These are phyloP conservation scores for Epistrophe eligans DNA, from an alignment of 2,888 invertebrate genomes.

Conservation along the genomic window DNA sequence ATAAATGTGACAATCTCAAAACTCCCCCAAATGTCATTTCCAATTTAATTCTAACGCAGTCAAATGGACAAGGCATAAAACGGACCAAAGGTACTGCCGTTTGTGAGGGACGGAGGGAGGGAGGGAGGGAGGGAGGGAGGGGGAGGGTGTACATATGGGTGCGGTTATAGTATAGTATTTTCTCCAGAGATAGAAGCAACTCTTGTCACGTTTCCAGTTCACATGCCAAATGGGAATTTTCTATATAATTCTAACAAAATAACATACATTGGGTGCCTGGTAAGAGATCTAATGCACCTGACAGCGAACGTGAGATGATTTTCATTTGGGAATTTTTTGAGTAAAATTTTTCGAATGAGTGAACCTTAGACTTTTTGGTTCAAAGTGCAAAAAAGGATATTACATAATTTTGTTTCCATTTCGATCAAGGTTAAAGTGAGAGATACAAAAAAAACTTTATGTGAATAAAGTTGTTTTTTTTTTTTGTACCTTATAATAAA, in stretches of 20 bases:
- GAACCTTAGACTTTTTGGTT: constrained; percentile 34
- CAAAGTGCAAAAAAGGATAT: constrained; percentile 8
- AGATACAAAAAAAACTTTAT: not conserved
- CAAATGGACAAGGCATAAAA: constrained; percentile 1
- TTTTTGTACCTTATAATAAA: no score
- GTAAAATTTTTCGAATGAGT: constrained; percentile 20
- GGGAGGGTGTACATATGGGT: no score
- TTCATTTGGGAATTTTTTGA: constrained; percentile 35
- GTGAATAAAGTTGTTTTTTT: not conserved
- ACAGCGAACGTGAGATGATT: constrained; percentile 55
- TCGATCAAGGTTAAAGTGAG: constrained; percentile 5
- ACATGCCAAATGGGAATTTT: constrained; percentile 63
- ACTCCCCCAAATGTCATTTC: constrained; percentile 38
- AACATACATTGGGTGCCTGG: constrained; percentile 23
- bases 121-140: not conserved
- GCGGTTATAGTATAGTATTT: not conserved
- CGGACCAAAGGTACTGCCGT: not conserved
- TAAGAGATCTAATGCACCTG: constrained; percentile 49
- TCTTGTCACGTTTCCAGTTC: constrained; percentile 59
- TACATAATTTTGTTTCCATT: constrained; percentile 2
- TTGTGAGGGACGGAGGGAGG: not conserved
- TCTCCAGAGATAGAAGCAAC: constrained; percentile 32
- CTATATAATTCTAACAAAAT: constrained; percentile 29
- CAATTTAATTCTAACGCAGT: constrained; percentile 47
- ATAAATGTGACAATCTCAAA: constrained; percentile 45